Evolutionary conservation across 2,888 invertebrate species (phyloP), one percentile per base, ranked within the genome.

Genomic region (Omphaloscelis lunosa): DNA sequence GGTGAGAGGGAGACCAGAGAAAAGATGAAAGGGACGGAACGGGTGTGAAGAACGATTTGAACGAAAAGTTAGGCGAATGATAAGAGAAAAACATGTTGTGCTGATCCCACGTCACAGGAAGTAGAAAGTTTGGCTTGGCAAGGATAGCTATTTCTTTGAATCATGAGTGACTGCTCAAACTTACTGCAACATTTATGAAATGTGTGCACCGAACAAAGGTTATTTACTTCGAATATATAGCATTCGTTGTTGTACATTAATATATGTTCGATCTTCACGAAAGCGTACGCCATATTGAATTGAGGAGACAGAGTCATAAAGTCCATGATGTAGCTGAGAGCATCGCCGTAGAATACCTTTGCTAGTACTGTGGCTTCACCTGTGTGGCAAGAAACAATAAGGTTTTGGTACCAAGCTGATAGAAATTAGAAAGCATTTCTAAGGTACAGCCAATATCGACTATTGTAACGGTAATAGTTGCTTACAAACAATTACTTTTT

Each of bases 241-340:
- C 96, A 96, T 85, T 96, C 96, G 86, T 92, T 94, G 82, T 96
- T 96, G 85, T 96, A 93, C 1, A 95, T 85, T 69, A 95, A 95
- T 77, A 94, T 94, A 75, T 92, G 88, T 70, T 92, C 93, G 59
- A 96, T 93, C 80, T 95, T 96, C 11, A 95, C 90, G 67, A 93
- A 92, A 0, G 95, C 95, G 68, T 92, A 93, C 2, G 94, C 95
- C 91, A 96, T 93, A 81, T 96, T 96, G 86, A 93, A 96, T 75
- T 95, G 96, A 4, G 96, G 96, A 0, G 95, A 96, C 5, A 96
- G 77, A 23, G 90, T 91, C 92, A 95, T 93, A 41, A 95, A 89
- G 20, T 90, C 88, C 73, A 94, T 56, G 0, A 91, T 89, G 68
- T 91, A 92, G 58, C 87, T 82, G 2, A 93, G 89, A 5, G 90